Evolutionary conservation across 2,797 vertebrate species (phyloP).

Genomic region (Myotis findleyi): DNA sequence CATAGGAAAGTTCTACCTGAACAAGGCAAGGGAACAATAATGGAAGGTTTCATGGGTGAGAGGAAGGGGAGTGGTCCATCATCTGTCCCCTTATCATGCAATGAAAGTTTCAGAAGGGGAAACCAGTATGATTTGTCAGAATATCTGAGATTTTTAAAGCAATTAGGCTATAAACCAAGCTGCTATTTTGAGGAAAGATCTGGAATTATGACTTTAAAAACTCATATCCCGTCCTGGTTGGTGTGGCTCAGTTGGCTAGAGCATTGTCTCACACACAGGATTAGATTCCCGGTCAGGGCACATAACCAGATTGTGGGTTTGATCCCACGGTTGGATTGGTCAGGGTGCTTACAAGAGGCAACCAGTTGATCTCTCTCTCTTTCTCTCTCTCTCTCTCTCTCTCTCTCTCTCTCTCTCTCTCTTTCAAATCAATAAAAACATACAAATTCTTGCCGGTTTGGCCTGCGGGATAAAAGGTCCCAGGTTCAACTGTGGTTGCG

Average conservation of each 20-base stretch:
- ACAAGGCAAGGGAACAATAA: background rate
- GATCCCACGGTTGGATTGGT: background rate
- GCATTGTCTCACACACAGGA: background rate
- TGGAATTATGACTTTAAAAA: conserved; percentile 1
- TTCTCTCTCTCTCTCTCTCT: no score
- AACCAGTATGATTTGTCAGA: background rate
- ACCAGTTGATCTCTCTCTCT: no score
- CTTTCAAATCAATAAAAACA: background rate
- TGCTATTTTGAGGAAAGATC: background rate
- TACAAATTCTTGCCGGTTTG: background rate
- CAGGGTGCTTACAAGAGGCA: background rate
- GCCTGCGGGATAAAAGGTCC: no score
- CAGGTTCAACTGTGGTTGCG: no score
- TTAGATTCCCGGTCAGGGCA: no score
- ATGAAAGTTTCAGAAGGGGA: conserved; percentile 25
- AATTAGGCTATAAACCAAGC: background rate
- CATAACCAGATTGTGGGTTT: background rate
- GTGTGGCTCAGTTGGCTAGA: background rate
- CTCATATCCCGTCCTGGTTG: background rate
- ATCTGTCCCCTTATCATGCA: background rate
- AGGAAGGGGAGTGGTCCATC: background rate
- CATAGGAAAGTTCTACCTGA: background rate
- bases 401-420: background rate
- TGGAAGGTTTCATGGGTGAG: background rate
- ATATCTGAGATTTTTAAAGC: conserved; percentile 28